Evolutionary conservation across 1,140 invertebrate species (phyloP).

Genomic region (Agrilus planipennis): DNA sequence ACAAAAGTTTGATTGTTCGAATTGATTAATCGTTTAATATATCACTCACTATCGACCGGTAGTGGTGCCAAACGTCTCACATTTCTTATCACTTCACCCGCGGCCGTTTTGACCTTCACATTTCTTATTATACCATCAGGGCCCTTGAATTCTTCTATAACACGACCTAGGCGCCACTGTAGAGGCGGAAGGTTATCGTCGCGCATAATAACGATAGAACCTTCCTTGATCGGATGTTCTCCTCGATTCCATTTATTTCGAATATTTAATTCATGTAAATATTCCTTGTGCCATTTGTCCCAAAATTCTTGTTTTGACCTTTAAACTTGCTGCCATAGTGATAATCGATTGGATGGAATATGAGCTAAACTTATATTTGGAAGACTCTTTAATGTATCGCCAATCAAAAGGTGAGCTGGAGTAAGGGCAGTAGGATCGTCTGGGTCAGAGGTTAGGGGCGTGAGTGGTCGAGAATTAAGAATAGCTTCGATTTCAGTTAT

Average conservation of each 20-base stretch:
- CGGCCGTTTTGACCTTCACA: conserved; percentile 26
- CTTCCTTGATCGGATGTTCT: no score
- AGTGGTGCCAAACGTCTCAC: no score
- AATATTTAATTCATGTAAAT: no score
- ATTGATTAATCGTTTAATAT: no score
- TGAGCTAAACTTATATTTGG: conserved; percentile 18
- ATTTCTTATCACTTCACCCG: conserved; percentile 6
- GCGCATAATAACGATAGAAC: no score
- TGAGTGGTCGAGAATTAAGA: conserved; percentile 29
- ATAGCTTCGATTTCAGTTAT: conserved; percentile 20
- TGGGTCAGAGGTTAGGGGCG: conserved; percentile 13
- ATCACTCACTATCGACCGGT: no score
- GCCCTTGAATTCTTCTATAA: no score
- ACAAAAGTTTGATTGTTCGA: no score
- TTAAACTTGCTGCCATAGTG: conserved; percentile 19
- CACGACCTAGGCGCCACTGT: no score
- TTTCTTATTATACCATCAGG: no score
- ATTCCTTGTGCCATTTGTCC: conserved; percentile 26
- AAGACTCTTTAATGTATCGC: conserved; percentile 20
- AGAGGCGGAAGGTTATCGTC: no score
- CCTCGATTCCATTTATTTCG: no score
- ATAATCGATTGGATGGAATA: conserved; percentile 9
- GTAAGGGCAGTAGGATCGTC: conserved; percentile 18
- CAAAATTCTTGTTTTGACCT: conserved; percentile 27
- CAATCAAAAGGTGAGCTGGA: conserved; percentile 24